phyloP scores from a whole-genome alignment of 2,797 vertebrate species.

The Thunnus albacares region DNA sequence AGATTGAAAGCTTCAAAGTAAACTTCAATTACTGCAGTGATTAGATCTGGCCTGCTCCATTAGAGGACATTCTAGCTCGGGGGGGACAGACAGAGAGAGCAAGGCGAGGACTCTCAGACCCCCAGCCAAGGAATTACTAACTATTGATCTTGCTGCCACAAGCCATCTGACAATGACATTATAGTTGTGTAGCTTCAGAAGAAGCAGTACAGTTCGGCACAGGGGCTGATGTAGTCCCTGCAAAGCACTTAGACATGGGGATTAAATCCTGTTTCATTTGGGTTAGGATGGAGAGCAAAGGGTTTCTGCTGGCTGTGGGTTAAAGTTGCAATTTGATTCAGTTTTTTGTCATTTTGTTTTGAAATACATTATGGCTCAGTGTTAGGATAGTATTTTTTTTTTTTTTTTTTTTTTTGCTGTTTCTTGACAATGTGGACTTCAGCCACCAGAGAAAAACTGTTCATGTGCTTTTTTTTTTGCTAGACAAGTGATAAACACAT shows the following conservation, averaged over 20 bases:
- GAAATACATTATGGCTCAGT: slow-evolving; percentile 11
- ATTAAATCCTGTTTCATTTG: slow-evolving; percentile 67
- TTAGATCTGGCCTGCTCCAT: slow-evolving; percentile 89
- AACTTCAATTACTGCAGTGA: slow-evolving; percentile 88
- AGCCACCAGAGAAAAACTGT: slow-evolving; percentile 14
- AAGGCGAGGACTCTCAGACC: slow-evolving; percentile 75
- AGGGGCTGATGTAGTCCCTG: slow-evolving; percentile 50
- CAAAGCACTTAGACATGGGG: slow-evolving; percentile 62
- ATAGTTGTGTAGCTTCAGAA: slow-evolving; percentile 72
- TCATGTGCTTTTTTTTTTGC: neutral
- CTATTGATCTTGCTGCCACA: slow-evolving; percentile 83
- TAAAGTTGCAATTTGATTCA: slow-evolving; percentile 37
- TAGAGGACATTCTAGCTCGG: slow-evolving; percentile 88
- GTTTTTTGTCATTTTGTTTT: slow-evolving; percentile 44
- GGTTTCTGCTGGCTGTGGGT: slow-evolving; percentile 36
- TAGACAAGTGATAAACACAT: neutral
- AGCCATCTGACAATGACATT: slow-evolving; percentile 81
- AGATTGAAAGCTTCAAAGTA: slow-evolving; percentile 89
- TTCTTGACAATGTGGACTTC: slow-evolving; percentile 14
- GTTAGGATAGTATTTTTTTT: slow-evolving; percentile 4
- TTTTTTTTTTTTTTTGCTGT: neutral
- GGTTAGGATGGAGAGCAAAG: slow-evolving; percentile 46
- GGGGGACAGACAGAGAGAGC: slow-evolving; percentile 61
- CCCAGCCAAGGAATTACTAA: slow-evolving; percentile 80
- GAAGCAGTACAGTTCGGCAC: slow-evolving; percentile 59